Percentiles rank a stretch among this genome's conserved stretches.
Conservation (phyloP, 2,113 vertebrate species). For the Coracopsis vasa region DNA sequence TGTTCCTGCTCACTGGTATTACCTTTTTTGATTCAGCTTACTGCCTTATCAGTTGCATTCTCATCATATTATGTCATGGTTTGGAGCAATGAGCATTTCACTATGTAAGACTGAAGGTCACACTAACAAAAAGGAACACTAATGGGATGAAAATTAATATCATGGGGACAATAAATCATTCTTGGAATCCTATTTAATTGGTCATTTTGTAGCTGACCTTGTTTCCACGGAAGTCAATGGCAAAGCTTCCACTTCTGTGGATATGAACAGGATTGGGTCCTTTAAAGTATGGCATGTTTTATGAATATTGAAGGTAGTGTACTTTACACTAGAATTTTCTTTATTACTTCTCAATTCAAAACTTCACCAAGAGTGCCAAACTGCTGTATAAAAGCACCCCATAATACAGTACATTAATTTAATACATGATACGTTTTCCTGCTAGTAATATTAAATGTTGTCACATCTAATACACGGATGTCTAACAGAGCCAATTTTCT, state of each 20-base stretch:
- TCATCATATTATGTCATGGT: neutral
- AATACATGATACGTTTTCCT: neutral
- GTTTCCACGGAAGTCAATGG: neutral
- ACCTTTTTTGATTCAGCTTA: neutral
- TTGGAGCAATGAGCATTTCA: constrained; percentile 44
- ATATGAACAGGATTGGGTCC: neutral
- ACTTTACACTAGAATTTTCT: constrained; percentile 7
- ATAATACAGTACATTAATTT: neutral
- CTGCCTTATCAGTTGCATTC: neutral
- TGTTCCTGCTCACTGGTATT: neutral
- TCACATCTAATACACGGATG: neutral
- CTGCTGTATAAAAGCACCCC: neutral
- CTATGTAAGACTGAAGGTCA: constrained; percentile 22
- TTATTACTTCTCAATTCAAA: constrained; percentile 6
- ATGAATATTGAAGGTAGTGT: neutral
- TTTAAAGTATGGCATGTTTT: neutral
- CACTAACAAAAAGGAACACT: constrained; percentile 21
- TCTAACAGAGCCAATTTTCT: neutral
- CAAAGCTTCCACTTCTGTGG: neutral
- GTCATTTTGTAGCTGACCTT: constrained; percentile 26
- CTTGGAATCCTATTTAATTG: constrained; percentile 26
- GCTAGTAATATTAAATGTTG: neutral
- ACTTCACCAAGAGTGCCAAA: neutral
- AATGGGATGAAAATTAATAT: constrained; percentile 42
- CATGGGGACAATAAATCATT: constrained; percentile 40